phyloP scores from a whole-genome alignment of 2,797 vertebrate species.

The Girardinus metallicus region DNA sequence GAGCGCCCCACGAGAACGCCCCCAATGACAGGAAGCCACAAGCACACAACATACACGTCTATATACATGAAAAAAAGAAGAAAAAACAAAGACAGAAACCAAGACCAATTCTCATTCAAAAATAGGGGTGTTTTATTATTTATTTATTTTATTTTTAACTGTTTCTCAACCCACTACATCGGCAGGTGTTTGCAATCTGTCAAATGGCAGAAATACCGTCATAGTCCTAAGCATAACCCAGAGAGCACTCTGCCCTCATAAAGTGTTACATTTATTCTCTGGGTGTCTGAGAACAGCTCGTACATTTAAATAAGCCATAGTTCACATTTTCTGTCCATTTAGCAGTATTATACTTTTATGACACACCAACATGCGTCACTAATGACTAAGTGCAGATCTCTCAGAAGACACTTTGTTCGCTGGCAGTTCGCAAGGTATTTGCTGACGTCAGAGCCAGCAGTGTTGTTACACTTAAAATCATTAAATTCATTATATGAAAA shows the following conservation, averaged over 20 bases:
- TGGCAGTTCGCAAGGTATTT: slow-evolving; percentile 61
- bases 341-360: not conserved
- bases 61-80: no score
- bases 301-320: slow-evolving; percentile 7
- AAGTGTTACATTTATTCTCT: not conserved
- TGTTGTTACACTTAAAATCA: slow-evolving; percentile 60
- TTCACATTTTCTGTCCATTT: not conserved
- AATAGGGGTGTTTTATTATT: no score
- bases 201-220: no score
- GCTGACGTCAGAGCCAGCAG: slow-evolving; percentile 55
- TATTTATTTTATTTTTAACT: no score
- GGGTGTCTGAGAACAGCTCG: not conserved
- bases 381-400: slow-evolving; percentile 47
- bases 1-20: no score
- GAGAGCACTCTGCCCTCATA: not conserved
- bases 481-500: slow-evolving; percentile 65
- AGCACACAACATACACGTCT: no score
- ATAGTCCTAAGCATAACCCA: no score
- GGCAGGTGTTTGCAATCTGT: no score
- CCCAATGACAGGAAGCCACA: no score
- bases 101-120: no score
- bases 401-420: slow-evolving; percentile 39
- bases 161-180: no score
- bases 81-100: no score
- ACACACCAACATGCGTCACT: slow-evolving; percentile 9